Base-by-base conservation (phyloP, 1,140 invertebrate genomes). In the Pogonus chalceus region DNA sequence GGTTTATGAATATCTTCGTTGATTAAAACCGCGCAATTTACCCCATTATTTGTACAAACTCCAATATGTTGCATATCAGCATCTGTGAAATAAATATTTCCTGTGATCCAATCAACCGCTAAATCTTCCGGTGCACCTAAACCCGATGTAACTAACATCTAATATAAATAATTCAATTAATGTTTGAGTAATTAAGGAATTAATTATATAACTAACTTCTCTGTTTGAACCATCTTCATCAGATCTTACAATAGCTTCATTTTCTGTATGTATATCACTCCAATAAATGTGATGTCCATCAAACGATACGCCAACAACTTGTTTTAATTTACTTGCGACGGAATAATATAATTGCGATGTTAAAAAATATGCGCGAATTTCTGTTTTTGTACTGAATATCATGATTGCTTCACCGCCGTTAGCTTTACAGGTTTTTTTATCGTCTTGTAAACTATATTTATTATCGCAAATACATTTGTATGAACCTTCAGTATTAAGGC, bases 81-180 rank as follows among this genome's bases (percentile, higher is more conserved):
- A 64, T 92, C 90, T 0, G 84, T 86, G 67, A 92, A 92, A 65
- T 89, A 90, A 35, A 92, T 69, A 63, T 90, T 90, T 1, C 76
- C 75, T 0, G 84, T 89, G 14, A 92, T 65, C 83, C 85, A 92
- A 66, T 94, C 91, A 0, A 90, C 71, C 1, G 84, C 84, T 35
- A 94, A 69, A 55, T 88, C 85, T 58, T 88, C 87, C 0, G 87
- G 81, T 1, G 77, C 71, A 52, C 80, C 78, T 1, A 92, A 66
- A n/a, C 90, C 87, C 60, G 74, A 64, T 16, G 78, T 78, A 0
- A 81, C 70, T 16, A 83, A 35, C 0, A 74, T 63, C 76, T 14
- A 23, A 3, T 26, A 35, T 21, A 12, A 3, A 52, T 16, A 23
- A 53, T 43, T 16, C 52, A 24, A 51, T 20, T 22, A n/a, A 16